A percentile compares a stretch with the other conserved stretches of the same genome.
Conservation (phyloP, 2,797 vertebrate species). For the Xyrichtys novacula region DNA sequence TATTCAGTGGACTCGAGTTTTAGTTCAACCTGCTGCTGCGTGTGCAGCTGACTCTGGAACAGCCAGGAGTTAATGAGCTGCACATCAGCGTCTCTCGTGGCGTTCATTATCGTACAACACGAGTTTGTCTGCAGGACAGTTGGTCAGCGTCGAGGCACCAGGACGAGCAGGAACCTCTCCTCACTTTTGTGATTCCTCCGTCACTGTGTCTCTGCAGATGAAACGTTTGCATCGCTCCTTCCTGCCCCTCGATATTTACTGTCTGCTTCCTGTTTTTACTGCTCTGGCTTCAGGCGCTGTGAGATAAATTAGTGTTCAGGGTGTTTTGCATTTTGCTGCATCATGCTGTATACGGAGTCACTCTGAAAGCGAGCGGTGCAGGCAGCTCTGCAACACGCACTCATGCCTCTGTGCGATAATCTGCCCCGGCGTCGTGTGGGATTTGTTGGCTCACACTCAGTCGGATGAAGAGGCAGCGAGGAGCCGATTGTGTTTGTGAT, state of each 20-base stretch:
- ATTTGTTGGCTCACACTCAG: slow-evolving; percentile 59
- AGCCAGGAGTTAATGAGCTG: neutral
- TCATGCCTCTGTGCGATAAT: slow-evolving; percentile 40
- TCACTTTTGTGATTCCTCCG: no score
- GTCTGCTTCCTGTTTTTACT: neutral
- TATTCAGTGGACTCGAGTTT: slow-evolving; percentile 1
- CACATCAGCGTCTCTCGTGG: neutral
- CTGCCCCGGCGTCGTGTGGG: slow-evolving; percentile 62
- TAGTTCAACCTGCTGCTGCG: neutral
- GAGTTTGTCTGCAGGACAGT: no score
- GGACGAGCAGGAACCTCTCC: no score
- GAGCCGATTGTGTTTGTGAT: slow-evolving; percentile 44
- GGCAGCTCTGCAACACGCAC: slow-evolving; percentile 48
- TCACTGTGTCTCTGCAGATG: neutral
- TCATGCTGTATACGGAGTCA: slow-evolving; percentile 41
- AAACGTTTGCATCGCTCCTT: slow-evolving; percentile 16
- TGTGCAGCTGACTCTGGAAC: neutral
- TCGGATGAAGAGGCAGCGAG: slow-evolving; percentile 48
- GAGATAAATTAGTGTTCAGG: slow-evolving; percentile 35
- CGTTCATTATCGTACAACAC: neutral
- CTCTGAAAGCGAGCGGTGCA: slow-evolving; percentile 26
- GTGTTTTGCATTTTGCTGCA: slow-evolving; percentile 69
- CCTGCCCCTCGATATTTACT: neutral
- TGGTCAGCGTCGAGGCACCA: no score
- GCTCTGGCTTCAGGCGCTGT: slow-evolving; percentile 22